A percentile compares a stretch with the other conserved stretches of the same genome.
These are phyloP conservation scores for Drosophila arawakana DNA, from an alignment of 1,140 invertebrate species.

Conservation along the genomic window DNA sequence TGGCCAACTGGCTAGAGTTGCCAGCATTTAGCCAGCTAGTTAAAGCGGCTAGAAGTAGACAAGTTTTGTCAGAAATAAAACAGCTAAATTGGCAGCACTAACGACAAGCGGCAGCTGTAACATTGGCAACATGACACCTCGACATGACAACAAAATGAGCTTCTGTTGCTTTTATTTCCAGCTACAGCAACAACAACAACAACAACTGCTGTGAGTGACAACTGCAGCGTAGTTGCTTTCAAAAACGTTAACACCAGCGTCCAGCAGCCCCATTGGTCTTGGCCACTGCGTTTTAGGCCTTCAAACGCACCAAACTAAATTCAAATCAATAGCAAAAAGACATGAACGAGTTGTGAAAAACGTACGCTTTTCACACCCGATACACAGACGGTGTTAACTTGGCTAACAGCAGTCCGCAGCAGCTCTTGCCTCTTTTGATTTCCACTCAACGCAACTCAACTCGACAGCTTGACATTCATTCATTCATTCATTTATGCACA, in stretches of 20 bases:
- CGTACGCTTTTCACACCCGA: conserved; percentile 66
- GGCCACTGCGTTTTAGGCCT: conserved; percentile 17
- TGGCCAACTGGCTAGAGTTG: neutral
- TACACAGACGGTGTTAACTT: neutral
- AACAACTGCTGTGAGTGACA: conserved; percentile 61
- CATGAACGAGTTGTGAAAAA: conserved; percentile 22
- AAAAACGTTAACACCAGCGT: conserved; percentile 75
- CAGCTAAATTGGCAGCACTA: conserved; percentile 12
- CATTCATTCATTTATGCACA: conserved; percentile 35
- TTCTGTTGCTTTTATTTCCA: conserved; percentile 72
- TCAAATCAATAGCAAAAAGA: conserved; percentile 39
- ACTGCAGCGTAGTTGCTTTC: conserved; percentile 74
- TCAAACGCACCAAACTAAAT: conserved; percentile 72
- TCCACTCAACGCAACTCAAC: conserved; percentile 35
- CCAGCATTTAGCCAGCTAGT: too few relatives aligned
- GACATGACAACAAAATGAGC: conserved; percentile 82
- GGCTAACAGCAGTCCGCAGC: neutral
- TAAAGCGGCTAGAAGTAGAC: too few relatives aligned
- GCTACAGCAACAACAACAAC: conserved; percentile 28
- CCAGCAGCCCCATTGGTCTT: conserved; percentile 7
- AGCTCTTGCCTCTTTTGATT: conserved; percentile 35
- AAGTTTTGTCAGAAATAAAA: neutral
- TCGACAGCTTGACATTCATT: conserved; percentile 63
- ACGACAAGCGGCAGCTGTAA: conserved; percentile 57
- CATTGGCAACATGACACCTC: conserved; percentile 83